phyloP scores from a whole-genome alignment of 2,113 vertebrate genomes.

The Microtus montanus region DNA sequence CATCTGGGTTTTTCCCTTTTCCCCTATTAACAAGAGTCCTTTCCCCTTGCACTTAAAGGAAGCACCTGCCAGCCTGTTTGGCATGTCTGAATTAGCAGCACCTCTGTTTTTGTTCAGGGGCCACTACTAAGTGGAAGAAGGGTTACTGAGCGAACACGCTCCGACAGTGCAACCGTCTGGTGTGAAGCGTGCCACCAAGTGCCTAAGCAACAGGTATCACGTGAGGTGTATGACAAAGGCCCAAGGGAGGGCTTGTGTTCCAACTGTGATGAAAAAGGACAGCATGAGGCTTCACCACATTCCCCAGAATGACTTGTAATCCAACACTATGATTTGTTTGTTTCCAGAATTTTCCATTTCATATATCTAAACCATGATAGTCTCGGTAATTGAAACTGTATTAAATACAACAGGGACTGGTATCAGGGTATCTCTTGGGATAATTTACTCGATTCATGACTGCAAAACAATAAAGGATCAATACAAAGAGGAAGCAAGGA shows the following conservation, averaged over 20 bases:
- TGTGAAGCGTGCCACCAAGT: background rate
- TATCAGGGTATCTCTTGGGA: background rate
- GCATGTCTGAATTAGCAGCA: background rate
- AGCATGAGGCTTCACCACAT: no score
- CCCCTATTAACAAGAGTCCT: background rate
- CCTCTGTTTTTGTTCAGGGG: background rate
- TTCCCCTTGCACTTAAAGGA: background rate
- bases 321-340: background rate
- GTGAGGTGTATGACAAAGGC: no score
- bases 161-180: background rate
- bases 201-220: background rate
- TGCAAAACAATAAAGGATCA: background rate
- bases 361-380: background rate
- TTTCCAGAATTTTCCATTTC: background rate
- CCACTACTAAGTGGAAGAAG: background rate
- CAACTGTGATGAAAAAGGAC: background rate
- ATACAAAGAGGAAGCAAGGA: background rate
- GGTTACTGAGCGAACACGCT: background rate
- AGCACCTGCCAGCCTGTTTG: background rate
- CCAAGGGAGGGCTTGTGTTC: background rate
- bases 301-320: background rate
- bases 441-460: conserved; percentile 14
- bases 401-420: background rate
- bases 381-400: background rate
- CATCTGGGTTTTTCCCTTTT: background rate